Conservation (phyloP, 2,888 invertebrate genomes). For the Andrena bicolor region DNA sequence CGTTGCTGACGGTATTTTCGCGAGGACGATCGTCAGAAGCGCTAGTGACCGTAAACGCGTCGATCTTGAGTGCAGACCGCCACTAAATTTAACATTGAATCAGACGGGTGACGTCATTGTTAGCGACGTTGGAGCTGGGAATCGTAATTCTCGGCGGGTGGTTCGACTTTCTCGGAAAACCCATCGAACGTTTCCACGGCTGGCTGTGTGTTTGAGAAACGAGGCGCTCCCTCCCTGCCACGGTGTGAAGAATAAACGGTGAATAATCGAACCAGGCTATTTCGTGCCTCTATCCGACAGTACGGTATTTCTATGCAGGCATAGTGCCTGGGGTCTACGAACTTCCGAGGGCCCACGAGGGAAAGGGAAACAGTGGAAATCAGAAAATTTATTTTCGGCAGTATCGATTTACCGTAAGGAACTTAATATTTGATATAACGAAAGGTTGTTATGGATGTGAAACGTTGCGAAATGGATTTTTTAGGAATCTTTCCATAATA, state of each 20-base stretch:
- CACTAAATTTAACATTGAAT: constrained; percentile 63
- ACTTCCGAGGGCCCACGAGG: too few species aligned
- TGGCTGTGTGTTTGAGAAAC: constrained; percentile 7
- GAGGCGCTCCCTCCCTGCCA: background rate
- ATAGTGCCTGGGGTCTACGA: too few species aligned
- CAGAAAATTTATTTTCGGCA: too few species aligned
- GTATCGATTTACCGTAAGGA: too few species aligned
- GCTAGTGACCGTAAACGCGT: constrained; percentile 3
- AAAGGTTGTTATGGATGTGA: too few species aligned
- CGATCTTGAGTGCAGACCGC: constrained; percentile 9
- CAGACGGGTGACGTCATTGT: constrained; percentile 56
- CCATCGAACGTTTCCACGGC: constrained; percentile 25
- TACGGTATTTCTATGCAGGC: too few species aligned
- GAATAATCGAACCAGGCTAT: background rate
- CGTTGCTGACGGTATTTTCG: background rate
- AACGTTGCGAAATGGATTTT: too few species aligned
- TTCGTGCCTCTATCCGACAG: too few species aligned
- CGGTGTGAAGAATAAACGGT: constrained; percentile 10
- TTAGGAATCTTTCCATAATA: too few species aligned
- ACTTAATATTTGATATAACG: too few species aligned
- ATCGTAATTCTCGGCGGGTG: constrained; percentile 35
- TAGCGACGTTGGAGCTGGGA: constrained; percentile 36
- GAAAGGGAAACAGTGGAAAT: too few species aligned
- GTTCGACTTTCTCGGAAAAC: constrained; percentile 44
- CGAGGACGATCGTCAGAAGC: background rate